These are phyloP conservation scores for Heliconius hewitsoni DNA, from an alignment of 1,140 invertebrate species.

Conservation along the genomic window DNA sequence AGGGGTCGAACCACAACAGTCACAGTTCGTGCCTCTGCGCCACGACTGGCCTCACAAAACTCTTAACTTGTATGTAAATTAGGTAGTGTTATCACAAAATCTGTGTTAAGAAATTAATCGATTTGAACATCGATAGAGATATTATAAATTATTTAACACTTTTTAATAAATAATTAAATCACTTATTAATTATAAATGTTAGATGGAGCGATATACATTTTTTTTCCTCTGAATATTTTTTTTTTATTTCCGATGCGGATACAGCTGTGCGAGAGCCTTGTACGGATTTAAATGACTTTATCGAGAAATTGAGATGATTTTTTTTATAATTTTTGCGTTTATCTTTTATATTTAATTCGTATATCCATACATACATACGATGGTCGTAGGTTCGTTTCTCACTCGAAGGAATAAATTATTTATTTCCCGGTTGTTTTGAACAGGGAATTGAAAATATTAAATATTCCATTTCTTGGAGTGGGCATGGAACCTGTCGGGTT, in stretches of 20 bases:
- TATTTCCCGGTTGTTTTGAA: too few species aligned
- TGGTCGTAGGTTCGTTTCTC: too few species aligned
- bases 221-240: neutral
- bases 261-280: conserved; percentile 4
- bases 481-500: too few species aligned
- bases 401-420: too few species aligned
- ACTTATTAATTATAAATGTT: neutral
- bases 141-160: neutral
- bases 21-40: too few species aligned
- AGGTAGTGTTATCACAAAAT: neutral
- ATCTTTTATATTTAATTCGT: too few species aligned
- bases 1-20: too few species aligned
- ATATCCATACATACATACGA: too few species aligned
- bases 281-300: neutral
- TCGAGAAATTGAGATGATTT: neutral
- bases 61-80: neutral
- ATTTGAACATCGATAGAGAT: neutral
- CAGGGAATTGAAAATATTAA: too few species aligned
- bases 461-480: too few species aligned
- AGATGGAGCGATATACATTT: too few species aligned
- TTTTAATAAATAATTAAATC: neutral
- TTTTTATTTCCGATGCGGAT: conserved; percentile 12
- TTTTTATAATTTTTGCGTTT: neutral
- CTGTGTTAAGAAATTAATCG: neutral
- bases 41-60: too few species aligned